These are phyloP conservation scores for Eurystomus gularis DNA, from an alignment of 2,113 vertebrate species.

Conservation along the genomic window DNA sequence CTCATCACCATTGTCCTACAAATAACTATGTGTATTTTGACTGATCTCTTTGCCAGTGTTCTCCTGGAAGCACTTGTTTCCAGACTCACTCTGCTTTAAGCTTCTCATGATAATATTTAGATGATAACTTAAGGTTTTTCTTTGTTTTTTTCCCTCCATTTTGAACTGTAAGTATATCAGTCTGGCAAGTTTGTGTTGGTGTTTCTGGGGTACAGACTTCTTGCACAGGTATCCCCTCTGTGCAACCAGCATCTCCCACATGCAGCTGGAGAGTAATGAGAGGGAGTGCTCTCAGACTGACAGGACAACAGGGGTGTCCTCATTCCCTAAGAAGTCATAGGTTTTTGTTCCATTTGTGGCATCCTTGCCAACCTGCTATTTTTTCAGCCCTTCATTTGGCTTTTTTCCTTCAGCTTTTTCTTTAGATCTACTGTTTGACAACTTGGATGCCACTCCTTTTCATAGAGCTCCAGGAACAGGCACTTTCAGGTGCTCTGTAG, in stretches of 20 bases:
- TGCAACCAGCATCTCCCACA: neutral
- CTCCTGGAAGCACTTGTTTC: neutral
- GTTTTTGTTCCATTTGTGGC: neutral
- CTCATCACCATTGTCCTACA: neutral
- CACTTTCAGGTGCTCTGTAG: neutral
- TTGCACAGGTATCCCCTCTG: neutral
- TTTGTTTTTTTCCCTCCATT: neutral
- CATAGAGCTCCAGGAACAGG: neutral
- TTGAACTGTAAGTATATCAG: neutral
- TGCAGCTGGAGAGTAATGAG: neutral
- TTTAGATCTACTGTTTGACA: neutral
- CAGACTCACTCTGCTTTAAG: neutral
- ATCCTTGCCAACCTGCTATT: neutral
- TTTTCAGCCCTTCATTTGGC: neutral
- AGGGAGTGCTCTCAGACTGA: rapidly evolving
- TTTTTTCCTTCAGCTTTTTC: neutral
- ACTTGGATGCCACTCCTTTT: neutral
- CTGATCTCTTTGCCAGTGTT: neutral
- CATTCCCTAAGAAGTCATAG: neutral
- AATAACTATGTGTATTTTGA: neutral
- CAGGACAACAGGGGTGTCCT: rapidly evolving
- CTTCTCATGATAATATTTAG: neutral
- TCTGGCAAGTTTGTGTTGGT: neutral
- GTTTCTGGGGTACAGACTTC: neutral
- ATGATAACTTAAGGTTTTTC: neutral